Percentiles rank a stretch among this genome's conserved stretches.
These are phyloP conservation scores for Axea sp. DNA, from an alignment of 2,888 invertebrate genomes.

Conservation along the genomic window DNA sequence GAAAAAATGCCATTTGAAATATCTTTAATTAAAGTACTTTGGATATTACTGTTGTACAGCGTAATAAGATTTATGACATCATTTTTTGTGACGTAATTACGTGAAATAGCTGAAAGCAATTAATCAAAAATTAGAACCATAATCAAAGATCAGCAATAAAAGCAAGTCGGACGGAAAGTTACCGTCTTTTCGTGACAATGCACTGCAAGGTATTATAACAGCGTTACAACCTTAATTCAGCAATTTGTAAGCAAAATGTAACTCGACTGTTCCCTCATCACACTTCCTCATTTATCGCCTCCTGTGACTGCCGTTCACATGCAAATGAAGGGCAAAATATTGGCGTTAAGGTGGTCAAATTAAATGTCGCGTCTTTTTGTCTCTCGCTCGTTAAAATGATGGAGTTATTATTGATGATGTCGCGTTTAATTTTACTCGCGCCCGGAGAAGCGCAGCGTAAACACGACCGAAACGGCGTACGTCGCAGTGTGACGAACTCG, in stretches of 20 bases:
- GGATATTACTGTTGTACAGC: no score
- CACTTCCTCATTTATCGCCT: slow-evolving; percentile 64
- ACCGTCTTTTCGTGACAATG: slow-evolving; percentile 48
- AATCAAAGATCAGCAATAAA: slow-evolving; percentile 42
- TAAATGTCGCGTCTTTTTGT: slow-evolving; percentile 57
- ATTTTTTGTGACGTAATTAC: no score
- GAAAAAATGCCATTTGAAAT: no score
- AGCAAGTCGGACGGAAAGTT: slow-evolving; percentile 27
- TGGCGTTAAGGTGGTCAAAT: slow-evolving; percentile 54
- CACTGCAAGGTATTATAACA: slow-evolving; percentile 54
- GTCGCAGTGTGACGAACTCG: not conserved
- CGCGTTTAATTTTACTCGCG: slow-evolving; percentile 23
- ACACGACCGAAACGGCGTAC: slow-evolving; percentile 19
- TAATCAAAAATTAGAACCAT: slow-evolving; percentile 17
- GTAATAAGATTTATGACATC: no score
- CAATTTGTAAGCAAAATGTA: slow-evolving; percentile 71
- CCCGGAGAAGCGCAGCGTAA: slow-evolving; percentile 11
- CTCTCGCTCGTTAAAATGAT: slow-evolving; percentile 45
- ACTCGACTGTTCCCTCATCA: slow-evolving; percentile 64
- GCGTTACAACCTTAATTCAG: slow-evolving; percentile 67
- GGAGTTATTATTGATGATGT: slow-evolving; percentile 47
- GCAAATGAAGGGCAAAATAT: slow-evolving; percentile 57
- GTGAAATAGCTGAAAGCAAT: no score
- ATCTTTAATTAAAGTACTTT: no score
- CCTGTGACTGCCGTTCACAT: slow-evolving; percentile 56